phyloP scores from a whole-genome alignment of 2,113 vertebrate species.

The Brachionichthys hirsutus region DNA sequence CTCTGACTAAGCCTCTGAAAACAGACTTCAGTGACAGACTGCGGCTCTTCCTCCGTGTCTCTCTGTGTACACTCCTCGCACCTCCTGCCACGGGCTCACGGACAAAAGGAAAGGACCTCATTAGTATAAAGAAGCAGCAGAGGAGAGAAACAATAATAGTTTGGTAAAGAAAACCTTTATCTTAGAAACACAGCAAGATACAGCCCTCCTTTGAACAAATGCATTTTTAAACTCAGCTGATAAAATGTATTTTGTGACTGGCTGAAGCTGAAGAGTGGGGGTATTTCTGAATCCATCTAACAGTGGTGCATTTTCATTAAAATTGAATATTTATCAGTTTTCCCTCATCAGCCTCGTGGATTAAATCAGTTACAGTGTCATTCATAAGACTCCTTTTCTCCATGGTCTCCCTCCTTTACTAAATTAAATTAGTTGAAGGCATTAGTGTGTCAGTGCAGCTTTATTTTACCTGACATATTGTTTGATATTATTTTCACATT shows the following conservation, averaged over 20 bases:
- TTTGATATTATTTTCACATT: too few relatives aligned
- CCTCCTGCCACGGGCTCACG: constrained; percentile 26
- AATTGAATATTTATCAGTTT: too few relatives aligned
- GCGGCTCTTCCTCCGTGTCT: constrained; percentile 10
- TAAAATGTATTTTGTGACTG: background rate
- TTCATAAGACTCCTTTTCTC: background rate
- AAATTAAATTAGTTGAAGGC: too few relatives aligned
- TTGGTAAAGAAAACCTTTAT: constrained; percentile 36
- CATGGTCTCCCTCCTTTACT: background rate
- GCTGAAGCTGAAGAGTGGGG: background rate
- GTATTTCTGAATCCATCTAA: background rate
- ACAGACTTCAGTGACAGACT: constrained; percentile 18
- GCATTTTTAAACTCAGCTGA: background rate
- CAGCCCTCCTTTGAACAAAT: constrained; percentile 11
- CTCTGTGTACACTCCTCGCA: constrained; percentile 7
- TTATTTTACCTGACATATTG: too few relatives aligned
- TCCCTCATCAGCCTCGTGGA: background rate
- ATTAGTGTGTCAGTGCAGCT: too few relatives aligned
- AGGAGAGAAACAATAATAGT: constrained; percentile 42
- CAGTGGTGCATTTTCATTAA: background rate
- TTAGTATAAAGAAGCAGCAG: constrained; percentile 52
- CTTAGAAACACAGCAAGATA: constrained; percentile 6
- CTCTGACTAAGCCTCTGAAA: constrained; percentile 10
- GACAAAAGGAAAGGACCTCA: constrained; percentile 52
- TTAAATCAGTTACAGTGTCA: background rate